Evolutionary conservation across 2,113 vertebrate genomes (phyloP), one percentile per base, ranked within the genome.

Genomic region (Genyomyrus donnyi): DNA sequence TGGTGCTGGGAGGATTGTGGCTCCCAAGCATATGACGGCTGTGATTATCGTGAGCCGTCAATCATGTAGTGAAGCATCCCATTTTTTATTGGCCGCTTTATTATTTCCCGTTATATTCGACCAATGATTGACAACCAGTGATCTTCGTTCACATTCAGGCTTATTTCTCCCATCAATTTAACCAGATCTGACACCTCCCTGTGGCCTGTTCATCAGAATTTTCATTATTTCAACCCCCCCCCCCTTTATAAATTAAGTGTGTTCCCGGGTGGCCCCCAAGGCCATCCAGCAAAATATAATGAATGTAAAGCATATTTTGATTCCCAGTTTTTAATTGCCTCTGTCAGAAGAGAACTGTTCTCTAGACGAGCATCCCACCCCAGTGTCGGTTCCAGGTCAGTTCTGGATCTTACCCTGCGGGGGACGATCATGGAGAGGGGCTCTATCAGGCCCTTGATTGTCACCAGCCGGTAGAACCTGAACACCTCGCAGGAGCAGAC

Each of bases 341-440:
- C 45, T 27, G 84, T 45, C 45, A 45, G 24, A 86, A 24, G 2
- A 87, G 10, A n/a, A 53, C 17, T 39, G 50, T 27, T 45, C 85
- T 45, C 17, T 35, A 66, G 35, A 45, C 5, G 2, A 42, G 6
- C 1, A 80, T 39, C 15, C 74, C 35, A 42, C 17, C 15, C 13
- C 52, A 13, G 84, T 21, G n/a, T 3, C 46, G 89, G 46, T 49
- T 13, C 31, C 8, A 13, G 62, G 27, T 24, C n/a, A 19, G 46
- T 13, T 66, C 42, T 88, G 96, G 77, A 45, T 48, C 83, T 96
- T 93, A 99, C 98, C 95, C 97, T 94, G 90, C 98, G 97, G 88
- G 98, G 98, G 10, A 99, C 98, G 52, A 99, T 99, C 98, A 99
- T 98, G 85, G 98, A 97, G 49, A 99, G 17, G 0, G 98, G 98